Base-by-base conservation (phyloP, 1,140 invertebrate species). In the Dendrolimus punctatus region DNA sequence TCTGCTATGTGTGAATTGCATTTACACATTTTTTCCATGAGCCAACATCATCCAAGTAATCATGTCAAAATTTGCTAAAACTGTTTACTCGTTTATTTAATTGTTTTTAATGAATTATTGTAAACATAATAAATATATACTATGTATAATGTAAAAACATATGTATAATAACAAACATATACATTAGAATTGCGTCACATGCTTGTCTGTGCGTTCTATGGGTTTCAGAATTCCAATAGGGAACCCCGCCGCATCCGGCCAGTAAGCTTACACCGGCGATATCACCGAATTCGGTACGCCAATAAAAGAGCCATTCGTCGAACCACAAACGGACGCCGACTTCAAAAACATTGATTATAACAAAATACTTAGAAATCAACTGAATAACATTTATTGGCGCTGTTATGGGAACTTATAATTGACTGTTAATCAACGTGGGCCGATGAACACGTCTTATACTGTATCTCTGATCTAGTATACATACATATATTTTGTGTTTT, bases 221-320 rank as follows among this genome's bases (percentile, higher is more conserved):
- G 6, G 5, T 49, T 41, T 46, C 5, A 38, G n/a, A 39, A 36
- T 8, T 10, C 1, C 8, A 41, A 10, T 7, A 10, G 8, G n/a
- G 64, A 62, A 49, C 61, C 58, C 64, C 53, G 57, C 57, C 60
- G 39, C 57, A 46, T 23, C 9, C 45, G 23, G 53, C 59, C 64
- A 50, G 67, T 67, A 67, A 67, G 64, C 67, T 59, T 62, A 52
- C 63, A 53, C 55, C 52, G 55, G 58, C 75, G 73, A 73, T 73
- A 76, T 80, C 73, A 74, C 68, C 68, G 70, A 75, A 84, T 84
- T 84, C 76, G 76, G 73, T 77, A 79, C 79, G 80, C 79, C 68
- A 81, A 82, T 84, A 84, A 84, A 84, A 75, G 60, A 46, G 61
- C 66, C 72, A 78, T 82, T 75, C 72, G 71, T 69, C 57, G 60